Conservation (phyloP, 1,140 invertebrate species). For the Charaxes varanes region DNA sequence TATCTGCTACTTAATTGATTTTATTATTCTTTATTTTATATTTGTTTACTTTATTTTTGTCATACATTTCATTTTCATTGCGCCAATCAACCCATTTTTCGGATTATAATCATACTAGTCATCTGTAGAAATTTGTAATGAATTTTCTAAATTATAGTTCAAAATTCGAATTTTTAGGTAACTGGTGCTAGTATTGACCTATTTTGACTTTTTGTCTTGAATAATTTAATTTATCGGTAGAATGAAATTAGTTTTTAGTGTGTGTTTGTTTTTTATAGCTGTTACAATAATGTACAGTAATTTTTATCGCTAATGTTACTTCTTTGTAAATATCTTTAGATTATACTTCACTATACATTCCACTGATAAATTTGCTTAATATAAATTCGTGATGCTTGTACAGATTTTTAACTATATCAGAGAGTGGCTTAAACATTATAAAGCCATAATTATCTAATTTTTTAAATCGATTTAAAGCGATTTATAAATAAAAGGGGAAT, state of each 20-base stretch:
- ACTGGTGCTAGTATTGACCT: conserved; percentile 54
- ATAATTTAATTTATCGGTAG: conserved; percentile 10
- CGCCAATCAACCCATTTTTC: conserved; percentile 13
- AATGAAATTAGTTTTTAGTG: conserved; percentile 14
- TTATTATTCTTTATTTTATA: too few relatives aligned
- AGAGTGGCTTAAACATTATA: conserved; percentile 7
- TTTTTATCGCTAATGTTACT: conserved; percentile 35
- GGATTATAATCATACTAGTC: conserved; percentile 35
- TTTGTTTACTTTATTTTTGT: conserved; percentile 2
- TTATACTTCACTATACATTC: conserved; percentile 57
- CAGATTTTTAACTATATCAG: conserved; percentile 12
- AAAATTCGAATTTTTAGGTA: conserved; percentile 38
- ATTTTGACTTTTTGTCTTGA: conserved; percentile 16
- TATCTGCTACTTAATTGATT: too few relatives aligned
- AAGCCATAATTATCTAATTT: background rate
- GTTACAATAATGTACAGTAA: conserved; percentile 33
- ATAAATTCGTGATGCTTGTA: conserved; percentile 19
- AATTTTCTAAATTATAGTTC: conserved; percentile 23
- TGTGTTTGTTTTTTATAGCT: conserved; percentile 28
- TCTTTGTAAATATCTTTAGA: conserved; percentile 37
- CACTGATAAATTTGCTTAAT: conserved; percentile 38
- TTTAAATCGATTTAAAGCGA: conserved; percentile 3
- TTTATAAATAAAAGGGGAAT: conserved; percentile 49
- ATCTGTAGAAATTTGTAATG: conserved; percentile 33
- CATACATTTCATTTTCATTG: background rate